Evolutionary conservation across 2,797 vertebrate genomes (phyloP).

Genomic region (Pipistrellus pygmaeus): DNA sequence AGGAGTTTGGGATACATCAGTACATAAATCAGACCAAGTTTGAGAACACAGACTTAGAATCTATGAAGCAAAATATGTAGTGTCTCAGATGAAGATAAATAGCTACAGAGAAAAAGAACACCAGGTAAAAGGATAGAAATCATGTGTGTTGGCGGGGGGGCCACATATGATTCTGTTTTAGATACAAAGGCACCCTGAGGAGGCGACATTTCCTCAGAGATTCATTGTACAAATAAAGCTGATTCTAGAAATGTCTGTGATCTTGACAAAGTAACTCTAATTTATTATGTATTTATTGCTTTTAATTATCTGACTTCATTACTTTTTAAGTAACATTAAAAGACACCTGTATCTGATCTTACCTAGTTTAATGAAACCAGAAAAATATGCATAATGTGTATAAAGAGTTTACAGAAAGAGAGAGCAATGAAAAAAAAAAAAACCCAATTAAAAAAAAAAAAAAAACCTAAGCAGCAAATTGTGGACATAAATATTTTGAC

Average conservation of each 20-base stretch:
- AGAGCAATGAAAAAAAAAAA: conserved; percentile 46
- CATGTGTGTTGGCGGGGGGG: neutral
- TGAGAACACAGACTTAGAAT: conserved; percentile 32
- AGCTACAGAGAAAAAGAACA: neutral
- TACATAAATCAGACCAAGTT: conserved; percentile 35
- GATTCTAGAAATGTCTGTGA: conserved; percentile 91
- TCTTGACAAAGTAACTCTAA: conserved; percentile 92
- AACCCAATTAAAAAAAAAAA: neutral
- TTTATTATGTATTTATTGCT: conserved; percentile 91
- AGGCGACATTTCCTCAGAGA: conserved; percentile 48
- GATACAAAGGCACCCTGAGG: neutral
- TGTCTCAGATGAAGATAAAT: conserved; percentile 46
- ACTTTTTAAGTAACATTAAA: conserved; percentile 92
- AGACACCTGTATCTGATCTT: conserved; percentile 90
- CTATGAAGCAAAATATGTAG: conserved; percentile 42
- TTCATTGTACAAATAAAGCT: conserved; percentile 90
- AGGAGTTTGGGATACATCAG: neutral
- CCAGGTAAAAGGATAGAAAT: neutral
- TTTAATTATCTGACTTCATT: conserved; percentile 93
- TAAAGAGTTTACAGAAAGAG: conserved; percentile 84
- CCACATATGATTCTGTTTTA: neutral
- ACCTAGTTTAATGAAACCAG: conserved; percentile 90
- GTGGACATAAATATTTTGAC: conserved; percentile 84
- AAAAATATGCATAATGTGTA: conserved; percentile 80
- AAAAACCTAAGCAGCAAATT: conserved; percentile 78